These are phyloP conservation scores for Barbus barbus DNA, from an alignment of 2,113 vertebrate genomes.

Conservation along the genomic window DNA sequence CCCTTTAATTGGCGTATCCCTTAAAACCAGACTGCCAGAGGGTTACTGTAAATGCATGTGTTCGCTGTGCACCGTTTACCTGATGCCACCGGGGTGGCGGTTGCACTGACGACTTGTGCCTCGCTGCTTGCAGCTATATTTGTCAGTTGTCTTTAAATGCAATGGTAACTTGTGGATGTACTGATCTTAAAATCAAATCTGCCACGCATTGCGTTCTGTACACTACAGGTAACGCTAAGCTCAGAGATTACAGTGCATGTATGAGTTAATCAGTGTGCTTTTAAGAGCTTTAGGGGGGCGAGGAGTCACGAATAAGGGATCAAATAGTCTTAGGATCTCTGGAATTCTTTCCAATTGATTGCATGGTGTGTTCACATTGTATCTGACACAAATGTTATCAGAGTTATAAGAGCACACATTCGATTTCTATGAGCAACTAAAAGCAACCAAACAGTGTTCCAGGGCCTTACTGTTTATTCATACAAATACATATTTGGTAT, in stretches of 20 bases:
- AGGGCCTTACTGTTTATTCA: too few species aligned
- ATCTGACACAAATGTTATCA: not conserved
- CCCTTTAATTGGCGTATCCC: too few species aligned
- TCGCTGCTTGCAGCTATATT: too few species aligned
- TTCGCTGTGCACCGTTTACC: too few species aligned
- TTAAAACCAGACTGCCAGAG: too few species aligned
- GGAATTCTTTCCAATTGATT: constrained; percentile 52
- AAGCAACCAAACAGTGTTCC: not conserved
- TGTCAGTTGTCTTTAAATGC: not conserved
- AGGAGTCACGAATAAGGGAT: constrained; percentile 28
- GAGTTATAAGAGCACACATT: not conserved
- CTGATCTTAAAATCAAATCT: not conserved
- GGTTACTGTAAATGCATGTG: too few species aligned
- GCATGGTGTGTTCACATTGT: constrained; percentile 32
- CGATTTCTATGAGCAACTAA: not conserved
- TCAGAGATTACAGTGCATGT: not conserved
- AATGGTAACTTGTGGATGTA: not conserved
- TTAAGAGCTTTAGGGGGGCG: not conserved
- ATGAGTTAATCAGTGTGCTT: not conserved
- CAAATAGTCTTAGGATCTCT: constrained; percentile 34
- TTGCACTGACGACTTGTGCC: too few species aligned
- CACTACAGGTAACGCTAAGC: not conserved
- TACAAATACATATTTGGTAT: too few species aligned
- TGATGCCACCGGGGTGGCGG: too few species aligned
- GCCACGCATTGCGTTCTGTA: not conserved